These are phyloP conservation scores for Verasper variegatus DNA, from an alignment of 2,113 vertebrate genomes.

Conservation along the genomic window DNA sequence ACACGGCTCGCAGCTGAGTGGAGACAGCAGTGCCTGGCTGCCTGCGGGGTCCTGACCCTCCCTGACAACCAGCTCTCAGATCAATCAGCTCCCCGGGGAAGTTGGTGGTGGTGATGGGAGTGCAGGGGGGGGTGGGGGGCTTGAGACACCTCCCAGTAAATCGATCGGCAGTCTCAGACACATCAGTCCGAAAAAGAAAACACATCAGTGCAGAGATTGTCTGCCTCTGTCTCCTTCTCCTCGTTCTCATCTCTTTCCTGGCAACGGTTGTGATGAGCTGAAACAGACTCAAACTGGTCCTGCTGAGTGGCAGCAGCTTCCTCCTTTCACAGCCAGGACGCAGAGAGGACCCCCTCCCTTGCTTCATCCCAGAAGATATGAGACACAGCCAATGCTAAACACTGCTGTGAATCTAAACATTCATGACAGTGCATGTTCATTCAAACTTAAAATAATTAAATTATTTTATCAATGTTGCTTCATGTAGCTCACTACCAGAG, in stretches of 20 bases:
- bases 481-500: too few species aligned
- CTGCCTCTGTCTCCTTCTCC: slow-evolving; percentile 7
- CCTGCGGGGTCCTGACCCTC: slow-evolving; percentile 22
- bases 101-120: background rate
- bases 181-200: slow-evolving; percentile 42
- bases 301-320: slow-evolving; percentile 13
- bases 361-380: background rate
- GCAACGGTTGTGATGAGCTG: background rate
- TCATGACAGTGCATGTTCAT: too few species aligned
- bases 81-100: slow-evolving; percentile 47
- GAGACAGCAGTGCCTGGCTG: slow-evolving; percentile 30
- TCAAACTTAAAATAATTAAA: too few species aligned
- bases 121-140: background rate
- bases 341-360: background rate
- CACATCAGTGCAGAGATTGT: slow-evolving; percentile 22
- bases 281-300: slow-evolving; percentile 10
- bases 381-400: background rate
- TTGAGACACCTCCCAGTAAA: slow-evolving; percentile 41
- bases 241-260: background rate
- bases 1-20: slow-evolving; percentile 20
- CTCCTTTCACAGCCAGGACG: slow-evolving; percentile 8
- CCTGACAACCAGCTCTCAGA: slow-evolving; percentile 46
- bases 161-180: slow-evolving; percentile 53
- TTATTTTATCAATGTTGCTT: too few species aligned
- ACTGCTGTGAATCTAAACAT: background rate